Conservation (phyloP, 1,140 invertebrate genomes). For the Akabosia matsudoensis region DNA sequence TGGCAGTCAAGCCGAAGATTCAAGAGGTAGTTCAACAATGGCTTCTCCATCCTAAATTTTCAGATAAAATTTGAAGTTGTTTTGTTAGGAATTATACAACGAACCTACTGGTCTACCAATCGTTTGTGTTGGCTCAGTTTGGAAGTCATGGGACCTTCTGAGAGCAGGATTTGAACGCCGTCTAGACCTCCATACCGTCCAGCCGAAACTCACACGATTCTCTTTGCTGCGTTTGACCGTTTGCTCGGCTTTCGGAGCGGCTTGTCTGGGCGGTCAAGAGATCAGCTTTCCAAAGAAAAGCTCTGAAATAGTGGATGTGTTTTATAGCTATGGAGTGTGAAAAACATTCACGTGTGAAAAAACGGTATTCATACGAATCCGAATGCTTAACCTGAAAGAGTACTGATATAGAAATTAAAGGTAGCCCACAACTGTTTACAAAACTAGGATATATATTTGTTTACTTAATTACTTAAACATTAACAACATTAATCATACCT, state of each 20-base stretch:
- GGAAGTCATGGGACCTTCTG: constrained; percentile 84
- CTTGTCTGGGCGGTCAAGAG: constrained; percentile 53
- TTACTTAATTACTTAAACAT: too few relatives aligned
- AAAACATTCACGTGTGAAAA: too few relatives aligned
- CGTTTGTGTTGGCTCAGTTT: constrained; percentile 92
- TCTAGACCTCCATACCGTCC: constrained; percentile 51
- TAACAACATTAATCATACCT: too few relatives aligned
- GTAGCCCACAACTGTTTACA: too few relatives aligned
- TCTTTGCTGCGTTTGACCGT: constrained; percentile 63
- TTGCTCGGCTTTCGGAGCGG: constrained; percentile 69
- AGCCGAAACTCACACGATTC: constrained; percentile 56
- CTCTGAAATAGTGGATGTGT: not conserved
- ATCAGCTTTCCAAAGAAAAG: not conserved
- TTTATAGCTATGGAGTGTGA: not conserved
- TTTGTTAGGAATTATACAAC: constrained; percentile 56
- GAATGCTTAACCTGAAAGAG: too few relatives aligned
- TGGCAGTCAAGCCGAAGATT: constrained; percentile 68
- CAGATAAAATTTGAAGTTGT: not conserved
- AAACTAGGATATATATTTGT: too few relatives aligned
- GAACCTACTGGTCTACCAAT: constrained; percentile 67
- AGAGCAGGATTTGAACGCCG: constrained; percentile 65
- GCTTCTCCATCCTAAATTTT: not conserved
- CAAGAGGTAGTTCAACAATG: constrained; percentile 56
- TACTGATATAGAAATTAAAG: too few relatives aligned
- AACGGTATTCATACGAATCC: too few relatives aligned